Evolutionary conservation across 2,797 vertebrate genomes (phyloP).

Genomic region (Falco rusticolus): DNA sequence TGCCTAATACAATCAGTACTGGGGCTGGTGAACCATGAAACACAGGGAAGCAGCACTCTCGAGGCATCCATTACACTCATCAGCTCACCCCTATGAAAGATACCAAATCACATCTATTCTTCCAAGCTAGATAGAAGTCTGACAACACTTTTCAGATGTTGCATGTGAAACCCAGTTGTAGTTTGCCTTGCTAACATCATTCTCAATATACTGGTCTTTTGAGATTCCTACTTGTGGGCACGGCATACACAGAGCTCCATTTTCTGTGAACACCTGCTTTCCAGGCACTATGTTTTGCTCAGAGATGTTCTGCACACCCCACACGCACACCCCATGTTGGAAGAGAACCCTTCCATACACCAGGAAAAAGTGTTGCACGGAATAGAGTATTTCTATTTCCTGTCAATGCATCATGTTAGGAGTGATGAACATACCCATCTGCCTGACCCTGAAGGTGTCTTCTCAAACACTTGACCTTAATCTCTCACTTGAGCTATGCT

Average conservation of each 20-base stretch:
- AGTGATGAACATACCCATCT: not conserved
- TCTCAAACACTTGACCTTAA: not conserved
- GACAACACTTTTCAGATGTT: not conserved
- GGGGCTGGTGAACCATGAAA: not conserved
- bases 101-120: not conserved
- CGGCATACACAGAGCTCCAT: not conserved
- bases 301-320: not conserved
- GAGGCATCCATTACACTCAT: not conserved
- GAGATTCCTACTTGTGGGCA: not conserved
- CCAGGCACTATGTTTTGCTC: not conserved
- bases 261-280: not conserved
- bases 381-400: not conserved
- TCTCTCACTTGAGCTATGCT: not conserved
- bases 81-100: not conserved
- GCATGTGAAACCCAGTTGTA: not conserved
- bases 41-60: not conserved
- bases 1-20: not conserved
- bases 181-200: not conserved
- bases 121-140: not conserved
- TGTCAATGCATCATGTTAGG: not conserved
- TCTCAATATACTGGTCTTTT: not conserved
- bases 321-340: not conserved
- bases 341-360: not conserved
- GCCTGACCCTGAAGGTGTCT: not conserved
- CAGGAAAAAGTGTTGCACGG: not conserved